Evolutionary conservation across 2,797 vertebrate species (phyloP).

Genomic region (Morelia viridis): DNA sequence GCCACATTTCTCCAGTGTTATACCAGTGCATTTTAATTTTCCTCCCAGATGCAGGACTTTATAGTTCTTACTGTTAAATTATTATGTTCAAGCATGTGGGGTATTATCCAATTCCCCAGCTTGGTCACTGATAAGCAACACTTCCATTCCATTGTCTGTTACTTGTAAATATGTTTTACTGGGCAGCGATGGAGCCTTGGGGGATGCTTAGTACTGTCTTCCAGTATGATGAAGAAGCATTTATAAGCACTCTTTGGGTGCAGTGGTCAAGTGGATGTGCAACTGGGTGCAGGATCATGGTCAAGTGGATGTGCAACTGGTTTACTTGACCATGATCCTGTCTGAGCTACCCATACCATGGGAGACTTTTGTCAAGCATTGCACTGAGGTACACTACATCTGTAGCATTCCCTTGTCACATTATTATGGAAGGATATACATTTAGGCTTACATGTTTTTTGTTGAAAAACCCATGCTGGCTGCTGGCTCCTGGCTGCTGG

Average conservation of each 20-base stretch:
- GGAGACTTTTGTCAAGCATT: background rate
- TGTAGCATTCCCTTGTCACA: background rate
- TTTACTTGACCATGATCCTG: background rate
- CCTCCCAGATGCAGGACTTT: background rate
- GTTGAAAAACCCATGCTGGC: background rate
- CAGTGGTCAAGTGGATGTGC: no score
- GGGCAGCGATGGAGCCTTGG: background rate
- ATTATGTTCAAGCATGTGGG: background rate
- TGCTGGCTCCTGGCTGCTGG: background rate
- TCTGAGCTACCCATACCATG: background rate
- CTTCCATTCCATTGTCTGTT: background rate
- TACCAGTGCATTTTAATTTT: background rate
- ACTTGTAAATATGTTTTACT: background rate
- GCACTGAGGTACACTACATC: background rate
- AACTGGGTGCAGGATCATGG: no score
- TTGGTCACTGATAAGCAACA: background rate
- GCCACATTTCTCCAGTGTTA: background rate
- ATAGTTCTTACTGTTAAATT: background rate
- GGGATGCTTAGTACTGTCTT: background rate
- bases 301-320: no score
- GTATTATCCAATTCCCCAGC: background rate
- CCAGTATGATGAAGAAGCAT: background rate
- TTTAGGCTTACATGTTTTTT: background rate
- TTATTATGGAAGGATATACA: background rate
- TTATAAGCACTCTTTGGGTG: background rate